Conservation (phyloP, 35 echinoderm and acorn worm genomes). For the Lytechinus pictus region DNA sequence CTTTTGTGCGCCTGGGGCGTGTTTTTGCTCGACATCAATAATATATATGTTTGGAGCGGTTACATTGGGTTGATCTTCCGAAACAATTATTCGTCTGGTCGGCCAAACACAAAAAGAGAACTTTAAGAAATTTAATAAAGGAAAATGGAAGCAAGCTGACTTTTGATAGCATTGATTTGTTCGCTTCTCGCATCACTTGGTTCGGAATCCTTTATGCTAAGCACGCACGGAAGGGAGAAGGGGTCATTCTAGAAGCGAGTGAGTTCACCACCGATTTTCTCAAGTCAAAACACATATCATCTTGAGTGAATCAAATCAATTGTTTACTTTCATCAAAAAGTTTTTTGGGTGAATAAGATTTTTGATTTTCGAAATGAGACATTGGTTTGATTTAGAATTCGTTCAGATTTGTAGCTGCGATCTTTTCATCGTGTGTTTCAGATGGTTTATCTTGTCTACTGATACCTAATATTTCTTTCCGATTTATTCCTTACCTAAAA, state of each 20-base stretch:
- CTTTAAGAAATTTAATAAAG: conserved; percentile 11
- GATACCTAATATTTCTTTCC: not conserved
- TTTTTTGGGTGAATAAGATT: not conserved
- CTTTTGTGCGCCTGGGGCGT: conserved; percentile 30
- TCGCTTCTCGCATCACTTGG: conserved; percentile 28
- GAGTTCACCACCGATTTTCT: not conserved
- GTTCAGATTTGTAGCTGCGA: not conserved
- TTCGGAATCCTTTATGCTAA: conserved; percentile 12
- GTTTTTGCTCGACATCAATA: conserved; percentile 40
- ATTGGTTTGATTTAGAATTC: not conserved
- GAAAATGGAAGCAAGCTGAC: not conserved
- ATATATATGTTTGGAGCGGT: conserved; percentile 34
- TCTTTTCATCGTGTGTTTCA: not conserved
- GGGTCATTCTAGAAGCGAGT: not conserved
- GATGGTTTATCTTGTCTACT: not conserved
- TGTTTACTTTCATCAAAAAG: not conserved
- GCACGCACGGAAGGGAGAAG: conserved; percentile 20
- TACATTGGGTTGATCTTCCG: conserved; percentile 43
- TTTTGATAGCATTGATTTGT: conserved; percentile 29
- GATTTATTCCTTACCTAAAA: not conserved
- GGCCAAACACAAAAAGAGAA: conserved; percentile 22
- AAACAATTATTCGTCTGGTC: conserved; percentile 49
- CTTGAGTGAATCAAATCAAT: not conserved
- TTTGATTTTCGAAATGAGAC: not conserved
- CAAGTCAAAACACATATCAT: conserved; percentile 29